Percentiles rank a stretch among this genome's conserved stretches.
phyloP scores from a whole-genome alignment of 2,113 vertebrate species.

The Spheniscus mendiculus region DNA sequence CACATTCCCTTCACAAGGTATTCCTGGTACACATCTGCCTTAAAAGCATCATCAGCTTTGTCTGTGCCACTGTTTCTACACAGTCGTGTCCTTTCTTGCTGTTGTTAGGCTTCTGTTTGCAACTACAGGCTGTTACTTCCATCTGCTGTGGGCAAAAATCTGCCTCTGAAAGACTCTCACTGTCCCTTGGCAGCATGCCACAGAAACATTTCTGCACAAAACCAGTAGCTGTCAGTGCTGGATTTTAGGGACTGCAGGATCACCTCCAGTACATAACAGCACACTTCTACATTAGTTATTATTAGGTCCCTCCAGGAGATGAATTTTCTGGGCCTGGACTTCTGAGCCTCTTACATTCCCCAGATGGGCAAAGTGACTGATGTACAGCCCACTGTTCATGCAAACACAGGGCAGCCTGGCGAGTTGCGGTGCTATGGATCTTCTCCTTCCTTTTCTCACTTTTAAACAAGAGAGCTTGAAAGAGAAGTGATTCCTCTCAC shows the following conservation, averaged over 20 bases:
- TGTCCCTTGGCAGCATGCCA: background rate
- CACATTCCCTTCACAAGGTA: background rate
- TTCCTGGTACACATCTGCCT: background rate
- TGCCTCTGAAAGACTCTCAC: background rate
- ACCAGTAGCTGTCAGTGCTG: background rate
- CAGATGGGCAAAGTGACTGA: background rate
- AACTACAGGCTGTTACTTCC: slow-evolving; percentile 17
- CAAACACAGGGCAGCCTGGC: background rate
- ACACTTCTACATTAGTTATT: background rate
- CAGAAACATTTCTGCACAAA: background rate
- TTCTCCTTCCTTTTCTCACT: background rate
- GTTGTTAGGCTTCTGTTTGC: slow-evolving; percentile 40
- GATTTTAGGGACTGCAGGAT: background rate
- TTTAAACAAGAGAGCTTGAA: background rate
- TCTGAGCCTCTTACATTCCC: background rate
- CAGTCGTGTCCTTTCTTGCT: background rate
- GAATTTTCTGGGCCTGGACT: background rate
- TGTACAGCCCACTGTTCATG: background rate
- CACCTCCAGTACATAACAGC: background rate
- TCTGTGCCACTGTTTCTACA: background rate
- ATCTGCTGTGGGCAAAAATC: slow-evolving; percentile 28
- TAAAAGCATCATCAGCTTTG: background rate
- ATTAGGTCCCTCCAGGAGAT: background rate
- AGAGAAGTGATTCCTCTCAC: background rate
- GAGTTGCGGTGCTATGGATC: background rate